phyloP scores from a whole-genome alignment of 1,140 invertebrate species.

The Hylaeus volcanicus region DNA sequence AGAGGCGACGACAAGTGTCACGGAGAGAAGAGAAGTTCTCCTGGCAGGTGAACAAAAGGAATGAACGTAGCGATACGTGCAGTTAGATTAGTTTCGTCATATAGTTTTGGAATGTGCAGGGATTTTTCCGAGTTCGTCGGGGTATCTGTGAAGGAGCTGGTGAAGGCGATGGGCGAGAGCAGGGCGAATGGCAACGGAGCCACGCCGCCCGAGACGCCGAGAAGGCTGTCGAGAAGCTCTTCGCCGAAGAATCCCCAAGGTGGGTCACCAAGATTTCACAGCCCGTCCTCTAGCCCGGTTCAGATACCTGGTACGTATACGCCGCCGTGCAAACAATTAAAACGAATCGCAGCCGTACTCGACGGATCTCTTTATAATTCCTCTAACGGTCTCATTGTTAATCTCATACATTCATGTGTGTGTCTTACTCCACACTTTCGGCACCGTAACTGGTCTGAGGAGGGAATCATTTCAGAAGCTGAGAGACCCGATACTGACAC shows the following conservation, averaged over 20 bases:
- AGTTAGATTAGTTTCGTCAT: slow-evolving; percentile 40
- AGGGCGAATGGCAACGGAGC: slow-evolving; percentile 89
- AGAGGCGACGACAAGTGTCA: slow-evolving; percentile 82
- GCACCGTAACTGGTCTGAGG: slow-evolving; percentile 54
- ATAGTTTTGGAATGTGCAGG: slow-evolving; percentile 64
- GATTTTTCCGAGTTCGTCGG: slow-evolving; percentile 86
- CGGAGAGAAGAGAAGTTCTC: slow-evolving; percentile 76
- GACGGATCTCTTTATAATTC: slow-evolving; percentile 20
- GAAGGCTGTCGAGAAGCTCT: slow-evolving; percentile 82
- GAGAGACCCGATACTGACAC: slow-evolving; percentile 53
- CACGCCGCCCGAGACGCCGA: slow-evolving; percentile 88
- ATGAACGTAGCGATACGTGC: neutral
- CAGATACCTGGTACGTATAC: slow-evolving; percentile 81
- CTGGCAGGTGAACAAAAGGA: slow-evolving; percentile 73
- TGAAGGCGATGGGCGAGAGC: slow-evolving; percentile 89
- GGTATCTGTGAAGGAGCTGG: slow-evolving; percentile 89
- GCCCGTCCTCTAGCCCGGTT: slow-evolving; percentile 83
- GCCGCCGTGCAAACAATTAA: neutral
- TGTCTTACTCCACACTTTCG: slow-evolving; percentile 52
- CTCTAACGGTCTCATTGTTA: slow-evolving; percentile 16
- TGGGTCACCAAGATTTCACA: slow-evolving; percentile 80
- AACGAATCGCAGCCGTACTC: slow-evolving; percentile 1
- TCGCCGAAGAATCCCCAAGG: slow-evolving; percentile 83
- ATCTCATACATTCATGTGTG: slow-evolving; percentile 47
- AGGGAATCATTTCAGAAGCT: slow-evolving; percentile 60